Base-by-base conservation (phyloP, 2,888 invertebrate genomes). In the Spisula subtruncata region DNA sequence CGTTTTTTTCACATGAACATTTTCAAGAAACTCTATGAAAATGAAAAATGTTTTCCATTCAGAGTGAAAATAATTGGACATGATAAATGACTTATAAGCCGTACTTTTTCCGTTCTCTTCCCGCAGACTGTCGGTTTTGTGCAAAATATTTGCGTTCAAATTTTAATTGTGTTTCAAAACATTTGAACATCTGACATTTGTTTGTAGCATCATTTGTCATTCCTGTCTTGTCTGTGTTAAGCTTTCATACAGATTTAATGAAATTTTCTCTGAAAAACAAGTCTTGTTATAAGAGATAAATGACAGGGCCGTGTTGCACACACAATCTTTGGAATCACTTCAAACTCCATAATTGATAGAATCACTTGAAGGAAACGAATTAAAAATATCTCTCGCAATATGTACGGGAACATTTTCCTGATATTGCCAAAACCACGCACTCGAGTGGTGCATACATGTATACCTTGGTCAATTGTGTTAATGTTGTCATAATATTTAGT, bases 91-190 rank as follows among this genome's bases (percentile, higher is more conserved):
- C 35, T 16, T 75, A 75, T 75, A 16, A 35, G 35, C 75, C 2
- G 41, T 8, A 5, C 41, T 41, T 41, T 41, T 41, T 8, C 35
- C 35, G 75, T 35, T 18, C 75, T 35, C 18, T 75, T 75, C 75
- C 75, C 75, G 29, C 75, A 75, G 75, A 75, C 18, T 75, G 32
- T 75, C 75, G 32, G 75, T 32, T 75, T 66, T 75, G 35, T 75
- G 35, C 75, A 75, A 75, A 75, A 75, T 35, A 75, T 75, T 75
- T 75, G 75, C 35, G 75, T 75, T 75, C 75, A 75, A 71, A 75
- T 75, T 75, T 75, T 75, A 75, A 35, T 75, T 75, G 35, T 35
- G 18, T 75, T 75, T 75, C 75, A 32, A 32, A 75, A 35, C 75
- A 35, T 75, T 75, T 16, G 29, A 32, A 75, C 32, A 32, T 35